Evolutionary conservation across 2,113 vertebrate species (phyloP).

Genomic region (Aptenodytes patagonicus): DNA sequence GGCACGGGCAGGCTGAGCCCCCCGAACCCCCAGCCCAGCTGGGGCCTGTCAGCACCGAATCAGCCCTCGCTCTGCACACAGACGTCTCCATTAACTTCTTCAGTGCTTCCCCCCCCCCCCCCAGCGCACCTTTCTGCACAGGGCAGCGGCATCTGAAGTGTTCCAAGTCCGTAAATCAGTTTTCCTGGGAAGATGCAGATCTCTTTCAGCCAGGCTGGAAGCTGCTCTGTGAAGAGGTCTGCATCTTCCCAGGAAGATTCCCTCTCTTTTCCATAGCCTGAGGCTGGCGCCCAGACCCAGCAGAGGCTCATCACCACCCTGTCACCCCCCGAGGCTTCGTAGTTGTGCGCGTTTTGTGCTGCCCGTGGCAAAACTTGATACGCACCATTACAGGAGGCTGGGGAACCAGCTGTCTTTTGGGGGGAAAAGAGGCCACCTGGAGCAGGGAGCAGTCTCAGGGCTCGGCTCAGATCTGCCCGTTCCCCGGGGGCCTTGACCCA

Average conservation of each 20-base stretch:
- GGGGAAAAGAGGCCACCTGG: background rate
- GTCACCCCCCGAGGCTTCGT: accelerated
- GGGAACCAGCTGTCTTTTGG: background rate
- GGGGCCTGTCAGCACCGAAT: background rate
- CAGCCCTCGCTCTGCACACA: too few species aligned
- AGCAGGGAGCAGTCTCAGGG: background rate
- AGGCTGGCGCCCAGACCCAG: background rate
- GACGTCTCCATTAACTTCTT: background rate
- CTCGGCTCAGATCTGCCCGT: background rate
- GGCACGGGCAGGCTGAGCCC: background rate
- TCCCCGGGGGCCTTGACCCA: background rate
- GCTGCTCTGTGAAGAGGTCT: too few species aligned
- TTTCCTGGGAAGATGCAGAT: background rate
- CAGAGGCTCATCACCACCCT: background rate
- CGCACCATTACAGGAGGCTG: too few species aligned
- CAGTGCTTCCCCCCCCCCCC: too few species aligned
- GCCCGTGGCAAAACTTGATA: background rate
- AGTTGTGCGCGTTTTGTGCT: background rate
- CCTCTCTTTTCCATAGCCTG: accelerated
- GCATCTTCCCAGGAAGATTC: too few species aligned
- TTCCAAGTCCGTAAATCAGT: background rate
- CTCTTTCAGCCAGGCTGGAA: too few species aligned
- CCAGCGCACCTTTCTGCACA: background rate
- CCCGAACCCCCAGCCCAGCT: background rate
- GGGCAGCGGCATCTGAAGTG: accelerated